These are phyloP conservation scores for Leptobrachium ailaonicum DNA, from an alignment of 2,113 vertebrate genomes.

Conservation along the genomic window DNA sequence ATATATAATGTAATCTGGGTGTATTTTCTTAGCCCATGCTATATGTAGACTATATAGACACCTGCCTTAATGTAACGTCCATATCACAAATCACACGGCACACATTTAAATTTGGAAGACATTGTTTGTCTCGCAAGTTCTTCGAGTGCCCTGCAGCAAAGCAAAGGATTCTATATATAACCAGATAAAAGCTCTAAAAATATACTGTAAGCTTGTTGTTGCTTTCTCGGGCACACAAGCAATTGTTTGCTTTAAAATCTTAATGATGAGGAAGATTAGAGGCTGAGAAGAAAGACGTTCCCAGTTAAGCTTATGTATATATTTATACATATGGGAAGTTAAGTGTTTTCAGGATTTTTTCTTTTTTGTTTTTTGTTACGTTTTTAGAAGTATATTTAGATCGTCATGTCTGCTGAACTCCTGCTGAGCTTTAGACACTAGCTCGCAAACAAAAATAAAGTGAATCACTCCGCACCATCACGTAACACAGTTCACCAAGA, in stretches of 20 bases:
- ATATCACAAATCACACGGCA: no score
- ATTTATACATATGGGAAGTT: constrained; percentile 34
- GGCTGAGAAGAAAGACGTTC: neutral
- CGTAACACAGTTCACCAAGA: neutral
- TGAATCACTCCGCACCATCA: constrained; percentile 19
- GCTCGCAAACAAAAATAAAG: constrained; percentile 2
- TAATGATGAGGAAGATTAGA: constrained; percentile 28
- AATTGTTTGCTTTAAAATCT: constrained; percentile 18
- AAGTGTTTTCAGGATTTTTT: constrained; percentile 2
- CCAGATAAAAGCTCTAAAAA: constrained; percentile 17
- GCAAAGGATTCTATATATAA: neutral
- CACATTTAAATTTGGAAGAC: neutral
- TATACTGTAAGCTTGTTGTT: constrained; percentile 6
- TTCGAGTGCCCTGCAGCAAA: neutral
- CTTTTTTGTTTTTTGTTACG: neutral
- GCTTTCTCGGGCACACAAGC: constrained; percentile 8
- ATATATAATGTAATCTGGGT: no score
- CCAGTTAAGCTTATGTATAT: constrained; percentile 3
- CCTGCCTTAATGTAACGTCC: no score
- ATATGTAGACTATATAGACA: no score
- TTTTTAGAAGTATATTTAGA: constrained; percentile 7
- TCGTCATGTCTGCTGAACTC: neutral
- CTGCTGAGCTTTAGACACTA: neutral
- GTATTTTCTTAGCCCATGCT: no score
- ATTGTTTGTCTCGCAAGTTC: neutral